Evolutionary conservation across 2,113 vertebrate genomes (phyloP), one percentile per base, ranked within the genome.

Genomic region (Catharus bicknelli): DNA sequence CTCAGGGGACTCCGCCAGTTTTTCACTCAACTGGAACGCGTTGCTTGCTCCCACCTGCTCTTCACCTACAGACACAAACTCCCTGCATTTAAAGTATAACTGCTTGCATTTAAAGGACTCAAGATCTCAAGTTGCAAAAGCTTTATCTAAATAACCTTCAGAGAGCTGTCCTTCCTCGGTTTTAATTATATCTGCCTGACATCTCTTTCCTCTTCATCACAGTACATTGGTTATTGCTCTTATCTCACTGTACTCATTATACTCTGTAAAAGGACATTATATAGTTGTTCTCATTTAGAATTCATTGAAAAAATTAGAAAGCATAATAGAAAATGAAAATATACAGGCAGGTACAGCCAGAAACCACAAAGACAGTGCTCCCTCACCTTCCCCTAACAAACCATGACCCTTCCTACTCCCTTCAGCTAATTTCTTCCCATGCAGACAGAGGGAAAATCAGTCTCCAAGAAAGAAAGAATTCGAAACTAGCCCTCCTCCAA

Each of bases 11-110:
- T 36, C 53, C 57, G 58, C 80, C 89, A 36, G 69, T 47, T 76
- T 68, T 54, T 34, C 7, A 5, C n/a, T 14, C 0, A 0, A 64
- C 16, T 48, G 18, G 30, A 83, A 59, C 0, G 0, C 0, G 0
- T 5, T 59, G 48, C 42, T 78, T 48, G 50, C 57, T 78, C 30
- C n/a, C n/a, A 51, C 4, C 11, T 2, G 0, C 14, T 53, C 66
- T 51, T 59, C 58, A 82, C 50, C 54, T 21, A 53, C 1, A 62
- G 42, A n/a, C 32, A 83, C 64, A 38, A 82, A 68, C 5, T 29
- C 58, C 23, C 34, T 43, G 50, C 29, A 64, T 84, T 70, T 78
- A 6, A 83, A 77, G 11, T 15, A 5, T 14, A 82, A 22, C 18
- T 79, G 16, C 38, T 54, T 58, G 36, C 21, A 48, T 64, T 68